Percentiles rank a stretch among this genome's conserved stretches.
Evolutionary conservation across 2,113 vertebrate species (phyloP).

Genomic region (Rhizomys pruinosus): DNA sequence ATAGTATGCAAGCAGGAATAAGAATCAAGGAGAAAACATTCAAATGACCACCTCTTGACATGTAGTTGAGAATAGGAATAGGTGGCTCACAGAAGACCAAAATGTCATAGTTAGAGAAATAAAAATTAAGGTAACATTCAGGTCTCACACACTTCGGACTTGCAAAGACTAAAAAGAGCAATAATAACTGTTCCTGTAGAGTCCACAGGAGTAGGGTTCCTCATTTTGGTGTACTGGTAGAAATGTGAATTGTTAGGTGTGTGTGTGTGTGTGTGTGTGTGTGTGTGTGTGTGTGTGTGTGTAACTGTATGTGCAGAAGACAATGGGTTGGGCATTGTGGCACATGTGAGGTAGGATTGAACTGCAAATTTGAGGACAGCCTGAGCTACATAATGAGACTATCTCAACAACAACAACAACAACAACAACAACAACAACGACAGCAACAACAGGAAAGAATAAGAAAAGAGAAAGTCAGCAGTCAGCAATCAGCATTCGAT

Average conservation of each 20-base stretch:
- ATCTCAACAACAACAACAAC: neutral
- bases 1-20: neutral
- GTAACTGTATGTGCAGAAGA: neutral
- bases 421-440: neutral
- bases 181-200: neutral
- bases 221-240: neutral
- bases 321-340: neutral
- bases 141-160: neutral
- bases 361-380: neutral
- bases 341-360: too few relatives aligned
- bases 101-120: neutral
- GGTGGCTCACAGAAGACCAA: neutral
- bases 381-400: too few relatives aligned
- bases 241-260: neutral
- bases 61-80: slow-evolving; percentile 20
- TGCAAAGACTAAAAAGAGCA: neutral
- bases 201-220: neutral
- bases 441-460: neutral
- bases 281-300: too few relatives aligned
- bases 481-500: neutral
- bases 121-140: neutral
- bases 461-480: neutral
- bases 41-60: neutral
- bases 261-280: neutral
- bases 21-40: neutral